Base-by-base conservation (phyloP, 1,140 invertebrate species). In the Laupala kohalensis region DNA sequence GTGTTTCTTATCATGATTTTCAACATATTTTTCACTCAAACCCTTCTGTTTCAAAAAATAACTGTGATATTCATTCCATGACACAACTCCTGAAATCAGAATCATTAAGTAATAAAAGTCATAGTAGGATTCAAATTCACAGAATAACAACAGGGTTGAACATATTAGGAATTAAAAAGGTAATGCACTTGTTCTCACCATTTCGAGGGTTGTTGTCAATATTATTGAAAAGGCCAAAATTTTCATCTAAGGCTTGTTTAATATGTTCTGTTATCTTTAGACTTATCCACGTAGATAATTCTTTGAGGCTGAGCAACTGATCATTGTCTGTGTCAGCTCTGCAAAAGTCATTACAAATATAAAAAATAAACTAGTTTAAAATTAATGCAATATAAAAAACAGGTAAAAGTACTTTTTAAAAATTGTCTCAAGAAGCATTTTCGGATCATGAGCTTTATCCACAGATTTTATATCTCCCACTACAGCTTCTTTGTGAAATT, bases 51-150 rank as follows among this genome's bases (percentile, higher is more conserved):
- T 82, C 29, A 93, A 77, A 77, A 92, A 93, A 76, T 89, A 87
- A 0, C 84, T 79, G 76, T 92, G 89, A 77, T 92, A 93, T 77
- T 93, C 91, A 71, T 90, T 87, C 91, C 91, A 93, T 0, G 88
- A 87, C 6, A 93, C 83, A 67, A 89, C 83, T n/a, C 87, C 88
- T 89, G 74, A 81, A 72, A 64, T 64, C 24, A 67, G 30, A 12
- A 62, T 25, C 6, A 67, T 24, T 63, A 26, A 66, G 28, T 28
- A 27, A 71, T 19, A n/a, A 65, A 13, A 15, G 1, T 23, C 13
- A 13, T n/a, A 13, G 9, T 67, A 63, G 15, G 30, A 67, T 69
- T 62, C 4, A 19, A 71, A 69, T 37, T 72, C 25, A 25, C 26
- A 64, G 65, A 25, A 72, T 67, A 68, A 37, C n/a, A 30, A 25